A percentile compares a stretch with the other conserved stretches of the same genome.
Conservation (phyloP, 2,888 invertebrate genomes). For the Nudaria mundana region DNA sequence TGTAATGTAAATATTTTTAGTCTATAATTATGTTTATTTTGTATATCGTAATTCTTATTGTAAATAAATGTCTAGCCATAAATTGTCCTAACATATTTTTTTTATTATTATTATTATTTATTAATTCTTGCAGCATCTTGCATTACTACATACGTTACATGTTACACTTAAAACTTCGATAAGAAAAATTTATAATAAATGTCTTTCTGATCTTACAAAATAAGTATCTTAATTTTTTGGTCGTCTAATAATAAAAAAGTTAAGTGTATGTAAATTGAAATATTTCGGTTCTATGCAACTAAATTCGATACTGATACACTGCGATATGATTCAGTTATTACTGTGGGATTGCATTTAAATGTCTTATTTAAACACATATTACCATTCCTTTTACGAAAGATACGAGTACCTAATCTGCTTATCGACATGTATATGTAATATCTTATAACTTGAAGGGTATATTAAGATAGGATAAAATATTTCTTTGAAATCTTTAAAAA, state of each 20-base stretch:
- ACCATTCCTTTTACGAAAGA: constrained; percentile 15
- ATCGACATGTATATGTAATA: constrained; percentile 11
- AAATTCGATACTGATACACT: constrained; percentile 9
- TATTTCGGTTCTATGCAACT: constrained; percentile 8
- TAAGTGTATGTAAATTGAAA: constrained; percentile 9
- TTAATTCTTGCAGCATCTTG: neutral
- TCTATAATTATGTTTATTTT: too few species aligned
- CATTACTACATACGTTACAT: too few species aligned
- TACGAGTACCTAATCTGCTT: constrained; percentile 10
- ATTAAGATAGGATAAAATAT: constrained; percentile 17
- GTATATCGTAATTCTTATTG: too few species aligned
- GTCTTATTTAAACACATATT: constrained; percentile 28
- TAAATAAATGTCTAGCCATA: too few species aligned
- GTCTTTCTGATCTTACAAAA: neutral
- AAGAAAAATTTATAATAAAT: too few species aligned
- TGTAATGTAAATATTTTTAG: too few species aligned
- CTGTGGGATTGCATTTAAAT: constrained; percentile 20
- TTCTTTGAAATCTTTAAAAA: constrained; percentile 5
- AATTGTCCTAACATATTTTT: too few species aligned
- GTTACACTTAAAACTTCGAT: neutral
- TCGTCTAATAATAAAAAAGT: neutral
- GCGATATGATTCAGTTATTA: constrained; percentile 18
- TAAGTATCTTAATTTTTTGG: neutral
- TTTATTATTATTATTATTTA: neutral
- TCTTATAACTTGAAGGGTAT: neutral